Conservation (phyloP, 2,888 invertebrate genomes). For the Acleris laterana region DNA sequence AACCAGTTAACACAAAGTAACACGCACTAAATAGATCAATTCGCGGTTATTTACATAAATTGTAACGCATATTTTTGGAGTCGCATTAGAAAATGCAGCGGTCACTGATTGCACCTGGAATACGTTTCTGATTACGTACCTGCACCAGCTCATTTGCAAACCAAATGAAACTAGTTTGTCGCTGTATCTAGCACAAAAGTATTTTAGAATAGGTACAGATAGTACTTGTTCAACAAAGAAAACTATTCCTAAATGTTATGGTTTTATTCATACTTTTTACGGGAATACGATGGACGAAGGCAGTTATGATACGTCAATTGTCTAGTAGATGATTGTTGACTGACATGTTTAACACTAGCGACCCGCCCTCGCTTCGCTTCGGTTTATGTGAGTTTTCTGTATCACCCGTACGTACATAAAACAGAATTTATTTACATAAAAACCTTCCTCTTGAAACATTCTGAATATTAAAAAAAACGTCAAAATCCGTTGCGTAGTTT, state of each 20-base stretch:
- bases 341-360: too few species aligned
- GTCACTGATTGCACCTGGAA: slow-evolving; percentile 16
- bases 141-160: slow-evolving; percentile 39
- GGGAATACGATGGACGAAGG: too few species aligned
- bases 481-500: too few species aligned
- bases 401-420: too few species aligned
- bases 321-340: too few species aligned
- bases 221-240: background rate
- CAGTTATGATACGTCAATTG: too few species aligned
- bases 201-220: slow-evolving; percentile 1
- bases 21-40: slow-evolving; percentile 21
- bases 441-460: too few species aligned
- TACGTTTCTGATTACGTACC: slow-evolving; percentile 24
- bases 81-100: slow-evolving; percentile 17
- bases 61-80: slow-evolving; percentile 16
- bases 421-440: too few species aligned
- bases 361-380: too few species aligned
- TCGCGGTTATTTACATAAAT: slow-evolving; percentile 19
- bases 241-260: background rate
- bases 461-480: too few species aligned
- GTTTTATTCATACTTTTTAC: background rate
- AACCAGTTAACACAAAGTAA: slow-evolving; percentile 5
- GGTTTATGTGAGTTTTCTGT: too few species aligned
- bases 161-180: slow-evolving; percentile 39
- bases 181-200: slow-evolving; percentile 37